Base-by-base conservation (phyloP, 23 tunicate species). In the Corella eumyota region DNA sequence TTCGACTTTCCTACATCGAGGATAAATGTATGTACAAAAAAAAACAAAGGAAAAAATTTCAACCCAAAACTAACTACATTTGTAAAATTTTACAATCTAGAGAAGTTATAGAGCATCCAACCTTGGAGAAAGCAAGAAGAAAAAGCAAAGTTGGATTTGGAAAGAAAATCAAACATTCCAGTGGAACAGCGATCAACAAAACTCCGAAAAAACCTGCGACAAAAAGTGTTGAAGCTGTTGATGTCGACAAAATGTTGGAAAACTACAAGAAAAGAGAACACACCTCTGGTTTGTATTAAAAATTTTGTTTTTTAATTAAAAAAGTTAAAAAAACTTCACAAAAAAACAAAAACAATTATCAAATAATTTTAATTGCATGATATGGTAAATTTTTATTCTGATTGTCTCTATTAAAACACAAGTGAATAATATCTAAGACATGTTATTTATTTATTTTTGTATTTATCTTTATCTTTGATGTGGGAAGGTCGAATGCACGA, bases 161-260 rank as follows among this genome's bases (percentile, higher is more conserved):
- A 1, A 72, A 62, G 60, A 61, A 51, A 25, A 60, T 33, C 4
- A 76, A 68, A 27, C 25, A 30, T 29, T 56, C 66, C 31, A 65
- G 66, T 45, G 58, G 32, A 58, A 30, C 83, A 5, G n/a, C n/a
- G n/a, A n/a, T n/a, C 28, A 26, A 22, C 30, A 33, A 13, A 29
- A 37, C 2, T 24, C 60, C 26, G 6, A 70, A 59, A 26, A 76
- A 55, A 34, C 11, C 74, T 3, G 72, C 40, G 3, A 60, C 46
- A 23, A 76, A 76, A 58, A 58, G n/a, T 30, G 74, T 68, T 17
- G 83, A 76, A 37, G 62, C 83, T 47, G 56, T 35, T 47, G 83
- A 76, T 36, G 83, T 76, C 32, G 72, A 76, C 27, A 56, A 58
- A 47, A 62, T 76, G 51, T 68, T 76, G 32, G 74, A 74, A 6